phyloP scores from a whole-genome alignment of 1,140 invertebrate genomes.

The Pachyrhynchus sulphureomaculatus region DNA sequence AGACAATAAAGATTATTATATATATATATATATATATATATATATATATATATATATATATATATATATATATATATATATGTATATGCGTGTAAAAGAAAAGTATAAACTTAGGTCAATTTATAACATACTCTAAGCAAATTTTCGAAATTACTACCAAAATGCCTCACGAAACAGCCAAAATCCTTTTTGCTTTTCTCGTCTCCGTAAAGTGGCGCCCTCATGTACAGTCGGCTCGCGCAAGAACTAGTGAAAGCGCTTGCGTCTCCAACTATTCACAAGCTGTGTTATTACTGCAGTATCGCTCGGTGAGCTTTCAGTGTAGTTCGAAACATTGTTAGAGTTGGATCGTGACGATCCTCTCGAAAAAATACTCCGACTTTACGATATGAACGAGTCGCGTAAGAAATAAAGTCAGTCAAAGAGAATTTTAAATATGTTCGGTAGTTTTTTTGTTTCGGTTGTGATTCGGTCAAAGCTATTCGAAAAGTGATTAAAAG shows the following conservation, averaged over 20 bases:
- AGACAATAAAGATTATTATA: too few species aligned
- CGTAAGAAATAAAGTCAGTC: conserved; percentile 1
- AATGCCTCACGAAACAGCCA: conserved; percentile 11
- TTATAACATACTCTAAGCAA: too few species aligned
- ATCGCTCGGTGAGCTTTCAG: conserved; percentile 33
- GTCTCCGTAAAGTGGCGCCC: conserved; percentile 37
- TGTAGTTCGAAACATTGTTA: conserved; percentile 36
- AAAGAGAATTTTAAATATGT: not conserved
- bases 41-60: too few species aligned
- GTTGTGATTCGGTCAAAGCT: not conserved
- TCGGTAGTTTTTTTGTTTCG: not conserved
- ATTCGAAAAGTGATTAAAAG: not conserved
- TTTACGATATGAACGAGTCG: conserved; percentile 11
- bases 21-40: too few species aligned
- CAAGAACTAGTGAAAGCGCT: conserved; percentile 35
- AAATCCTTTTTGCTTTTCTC: not conserved
- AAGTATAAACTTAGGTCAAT: too few species aligned
- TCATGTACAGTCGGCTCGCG: not conserved
- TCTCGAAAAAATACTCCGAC: conserved; percentile 6
- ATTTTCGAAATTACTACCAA: too few species aligned
- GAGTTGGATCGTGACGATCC: conserved; percentile 22
- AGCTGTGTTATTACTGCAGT: conserved; percentile 43
- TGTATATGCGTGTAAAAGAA: too few species aligned
- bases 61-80: too few species aligned
- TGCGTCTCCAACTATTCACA: conserved; percentile 35